Base-by-base conservation (phyloP, 2,888 invertebrate species). In the Leptinotarsa juncta region DNA sequence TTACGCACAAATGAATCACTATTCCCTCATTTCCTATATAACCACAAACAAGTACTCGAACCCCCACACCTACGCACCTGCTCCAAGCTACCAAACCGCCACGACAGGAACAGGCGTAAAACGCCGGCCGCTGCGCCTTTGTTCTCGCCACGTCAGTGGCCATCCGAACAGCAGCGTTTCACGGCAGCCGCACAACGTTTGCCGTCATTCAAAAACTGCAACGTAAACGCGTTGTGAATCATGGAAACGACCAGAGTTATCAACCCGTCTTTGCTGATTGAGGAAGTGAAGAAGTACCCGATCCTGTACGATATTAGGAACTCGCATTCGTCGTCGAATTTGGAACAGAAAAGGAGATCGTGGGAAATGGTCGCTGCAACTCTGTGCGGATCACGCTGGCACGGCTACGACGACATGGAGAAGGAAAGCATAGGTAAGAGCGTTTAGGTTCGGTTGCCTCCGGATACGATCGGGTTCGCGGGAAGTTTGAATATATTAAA, bases 221-320 rank as follows among this genome's bases (percentile, higher is more conserved):
- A 62, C 48, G 26, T 51, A 75, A 69, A 51, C 50, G 55, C 57
- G 68, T 53, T 18, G 12, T 42, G 20, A n/a, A 42, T 4, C 26
- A 69, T 69, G 68, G 68, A 69, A 57, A 69, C 57, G 23, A 55
- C 42, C 14, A 69, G 68, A 69, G 57, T 57, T 18, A 57, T 69
- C 68, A 69, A 72, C 53, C 72, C 74, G 20, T 67, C 72, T 23
- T 48, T 65, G n/a, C 67, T 79, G 49, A 78, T 79, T n/a, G 60
- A 77, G 53, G 82, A 83, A 75, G 83, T 85, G 60, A 81, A 81
- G 75, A 82, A 80, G 69, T 77, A 83, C 49, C 83, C 81, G 1
- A 71, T 79, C 42, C 75, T 85, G 68, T 85, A 85, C 77, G 83
- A 84, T 71, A 67, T 70, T 48, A 79, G 76, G 60, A 74, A 78